Conservation (phyloP, 2,113 vertebrate species). For the Periophthalmus modestus region DNA sequence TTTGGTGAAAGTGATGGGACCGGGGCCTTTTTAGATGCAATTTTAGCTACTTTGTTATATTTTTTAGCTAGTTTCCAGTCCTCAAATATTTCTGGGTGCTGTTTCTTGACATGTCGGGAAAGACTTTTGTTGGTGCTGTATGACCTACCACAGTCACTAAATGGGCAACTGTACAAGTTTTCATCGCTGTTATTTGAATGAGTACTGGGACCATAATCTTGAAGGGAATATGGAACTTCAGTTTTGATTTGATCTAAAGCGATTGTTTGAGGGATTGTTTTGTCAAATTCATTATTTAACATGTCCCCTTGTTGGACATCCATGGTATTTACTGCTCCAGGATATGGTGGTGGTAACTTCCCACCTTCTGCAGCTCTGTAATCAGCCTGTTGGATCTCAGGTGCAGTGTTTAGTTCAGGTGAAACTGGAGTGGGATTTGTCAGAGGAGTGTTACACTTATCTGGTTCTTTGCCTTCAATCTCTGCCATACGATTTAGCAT, state of each 20-base stretch:
- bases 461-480: slow-evolving; percentile 49
- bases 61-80: slow-evolving; percentile 92
- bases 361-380: slow-evolving; percentile 10
- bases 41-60: slow-evolving; percentile 87
- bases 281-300: slow-evolving; percentile 39
- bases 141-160: slow-evolving; percentile 88
- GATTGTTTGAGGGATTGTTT: slow-evolving; percentile 53
- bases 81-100: slow-evolving; percentile 94
- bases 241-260: slow-evolving; percentile 66
- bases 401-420: slow-evolving; percentile 24
- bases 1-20: slow-evolving; percentile 69
- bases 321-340: slow-evolving; percentile 32
- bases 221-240: slow-evolving; percentile 58
- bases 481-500: slow-evolving; percentile 58
- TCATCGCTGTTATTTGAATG: slow-evolving; percentile 58
- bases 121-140: slow-evolving; percentile 97
- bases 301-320: slow-evolving; percentile 31
- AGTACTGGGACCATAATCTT: slow-evolving; percentile 58
- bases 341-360: slow-evolving; percentile 32
- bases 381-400: slow-evolving; percentile 17
- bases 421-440: slow-evolving; percentile 47
- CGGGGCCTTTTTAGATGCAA: slow-evolving; percentile 72
- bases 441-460: slow-evolving; percentile 68
- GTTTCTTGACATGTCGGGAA: slow-evolving; percentile 95
- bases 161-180: slow-evolving; percentile 88